Conservation (phyloP, 2,113 vertebrate species). For the Halcyon senegalensis region DNA sequence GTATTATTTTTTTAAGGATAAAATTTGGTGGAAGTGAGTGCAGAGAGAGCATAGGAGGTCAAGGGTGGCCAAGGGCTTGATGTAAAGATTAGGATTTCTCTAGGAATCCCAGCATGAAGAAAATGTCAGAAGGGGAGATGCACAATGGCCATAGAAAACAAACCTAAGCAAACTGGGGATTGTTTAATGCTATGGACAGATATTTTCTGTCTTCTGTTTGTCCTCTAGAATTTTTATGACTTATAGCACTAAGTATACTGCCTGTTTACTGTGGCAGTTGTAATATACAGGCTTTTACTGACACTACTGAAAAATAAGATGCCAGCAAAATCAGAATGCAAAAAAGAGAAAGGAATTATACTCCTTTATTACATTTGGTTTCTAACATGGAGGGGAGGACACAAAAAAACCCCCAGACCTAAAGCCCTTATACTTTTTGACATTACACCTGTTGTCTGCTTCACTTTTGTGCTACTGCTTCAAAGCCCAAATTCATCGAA, state of each 20-base stretch:
- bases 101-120: neutral
- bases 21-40: neutral
- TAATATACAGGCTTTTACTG: neutral
- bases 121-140: neutral
- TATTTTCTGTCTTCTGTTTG: neutral
- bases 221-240: neutral
- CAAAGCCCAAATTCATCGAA: conserved; percentile 40
- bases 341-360: neutral
- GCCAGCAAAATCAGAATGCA: conserved; percentile 24
- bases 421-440: neutral
- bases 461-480: conserved; percentile 18
- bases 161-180: neutral
- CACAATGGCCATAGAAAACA: neutral
- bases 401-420: neutral
- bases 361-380: conserved; percentile 15
- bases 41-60: neutral
- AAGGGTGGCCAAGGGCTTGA: neutral
- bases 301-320: neutral
- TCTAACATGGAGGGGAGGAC: neutral
- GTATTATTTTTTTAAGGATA: neutral
- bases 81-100: neutral
- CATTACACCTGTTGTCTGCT: neutral
- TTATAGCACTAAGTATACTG: neutral
- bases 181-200: neutral
- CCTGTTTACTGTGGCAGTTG: neutral